Conservation (phyloP, 2,888 invertebrate species). For the Zygaena filipendulae region DNA sequence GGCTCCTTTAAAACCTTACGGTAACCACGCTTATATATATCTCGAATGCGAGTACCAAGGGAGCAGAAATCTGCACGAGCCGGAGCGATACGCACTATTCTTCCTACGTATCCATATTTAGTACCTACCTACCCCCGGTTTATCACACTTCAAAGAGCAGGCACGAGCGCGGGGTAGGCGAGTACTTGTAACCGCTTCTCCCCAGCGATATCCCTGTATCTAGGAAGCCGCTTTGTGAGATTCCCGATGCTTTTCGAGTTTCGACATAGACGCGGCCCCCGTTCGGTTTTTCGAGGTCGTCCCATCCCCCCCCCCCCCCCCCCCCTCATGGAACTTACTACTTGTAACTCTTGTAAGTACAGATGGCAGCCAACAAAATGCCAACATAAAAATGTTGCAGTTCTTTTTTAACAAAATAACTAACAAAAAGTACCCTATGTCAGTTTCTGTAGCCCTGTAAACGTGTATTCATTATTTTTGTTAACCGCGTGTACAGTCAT, state of each 20-base stretch:
- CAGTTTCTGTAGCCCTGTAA: too few relatives aligned
- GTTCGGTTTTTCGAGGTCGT: conserved; percentile 62
- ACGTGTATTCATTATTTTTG: too few relatives aligned
- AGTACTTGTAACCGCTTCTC: conserved; percentile 47
- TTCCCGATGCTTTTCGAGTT: conserved; percentile 56
- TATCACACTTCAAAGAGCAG: conserved; percentile 61
- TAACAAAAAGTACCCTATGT: too few relatives aligned
- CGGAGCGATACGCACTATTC: conserved; percentile 34
- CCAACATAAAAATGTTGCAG: too few relatives aligned
- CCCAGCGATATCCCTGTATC: conserved; percentile 41
- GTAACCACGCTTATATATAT: conserved; percentile 34
- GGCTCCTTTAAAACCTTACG: too few relatives aligned
- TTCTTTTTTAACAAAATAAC: too few relatives aligned
- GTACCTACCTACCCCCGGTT: conserved; percentile 41
- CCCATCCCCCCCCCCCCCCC: conserved; percentile 35
- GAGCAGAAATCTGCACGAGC: conserved; percentile 28
- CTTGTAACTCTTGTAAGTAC: too few relatives aligned
- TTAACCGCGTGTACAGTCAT: too few relatives aligned
- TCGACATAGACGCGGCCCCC: conserved; percentile 44
- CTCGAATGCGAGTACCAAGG: conserved; percentile 22
- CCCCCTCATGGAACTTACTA: conserved; percentile 14
- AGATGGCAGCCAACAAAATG: too few relatives aligned
- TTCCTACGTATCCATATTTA: conserved; percentile 44
- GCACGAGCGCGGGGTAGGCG: conserved; percentile 34
- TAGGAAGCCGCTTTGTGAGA: conserved; percentile 60